Evolutionary conservation across 1,140 invertebrate genomes (phyloP), one percentile per base, ranked within the genome.

Genomic region (Pseudomyrmex concolor): DNA sequence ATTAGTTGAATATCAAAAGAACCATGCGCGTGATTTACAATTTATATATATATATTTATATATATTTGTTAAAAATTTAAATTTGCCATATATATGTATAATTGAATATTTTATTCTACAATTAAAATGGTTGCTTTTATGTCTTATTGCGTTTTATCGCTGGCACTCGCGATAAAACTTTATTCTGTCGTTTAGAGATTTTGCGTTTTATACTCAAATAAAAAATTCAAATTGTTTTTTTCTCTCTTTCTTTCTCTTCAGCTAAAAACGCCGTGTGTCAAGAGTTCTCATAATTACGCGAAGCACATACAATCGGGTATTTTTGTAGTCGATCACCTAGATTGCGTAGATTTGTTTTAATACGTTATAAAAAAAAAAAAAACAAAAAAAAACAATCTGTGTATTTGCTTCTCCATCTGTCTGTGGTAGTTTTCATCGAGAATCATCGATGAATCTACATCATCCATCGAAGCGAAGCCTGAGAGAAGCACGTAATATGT

Each of bases 151-250:
- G 9, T 34, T 55, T 34, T 71, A 43, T 34, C 2, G 17, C 12
- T 4, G 63, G 25, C 62, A 45, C 13, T 54, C 3, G 25, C 7
- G 25, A 17, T 15, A 43, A 8, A 25, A 48, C 43, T 25, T 25
- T 54, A 13, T 59, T 17, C 17, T 73, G 34, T 60, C 59, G 55
- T 45, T 73, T 60, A 59, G n/a, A 71, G 12, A 71, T 55, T 71
- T 71, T 15, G 17, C 22, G 22, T 17, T 7, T n/a, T 7, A 25
- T 19, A 59, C 13, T 22, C 8, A n/a, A 17, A 17, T 70, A n/a
- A 17, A 71, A 71, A 72, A 57, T 19, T 8, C 19, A 9, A 13
- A 51, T 50, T 57, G 10, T 62, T 73, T 12, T 15, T 9, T 73
- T 10, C 13, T 2, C n/a, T 2, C 13, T 2, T 43, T 2, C 34